Evolutionary conservation across 2,888 invertebrate species (phyloP), one percentile per base, ranked within the genome.

Genomic region (Himalopsyche tibetana): DNA sequence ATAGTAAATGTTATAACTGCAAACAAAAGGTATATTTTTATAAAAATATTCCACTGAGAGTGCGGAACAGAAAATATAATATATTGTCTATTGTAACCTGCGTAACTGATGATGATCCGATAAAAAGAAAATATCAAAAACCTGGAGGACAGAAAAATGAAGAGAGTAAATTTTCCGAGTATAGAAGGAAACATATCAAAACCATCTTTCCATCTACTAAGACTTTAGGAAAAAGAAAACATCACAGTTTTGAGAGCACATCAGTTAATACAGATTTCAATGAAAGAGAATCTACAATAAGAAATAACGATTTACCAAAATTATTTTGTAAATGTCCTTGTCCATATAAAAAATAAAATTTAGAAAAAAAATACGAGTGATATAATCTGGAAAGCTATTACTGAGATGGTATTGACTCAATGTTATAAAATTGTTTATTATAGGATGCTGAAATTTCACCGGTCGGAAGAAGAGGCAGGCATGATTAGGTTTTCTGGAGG

Each of bases 321-420:
- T 69, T 81, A 51, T 51, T 28, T 56, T 85, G 85, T 56, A 55
- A 82, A 82, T 85, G 85, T 56, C 85, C 85, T 11, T 85, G 82
- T 36, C 85, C 85, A 6, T 85, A 85, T 63, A 56, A 45, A 36
- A 85, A 85, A 45, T 45, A 4, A 9, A 45, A 45, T 11, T 11
- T 45, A 9, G 45, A 45, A 11, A 45, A 45, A 45, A 45, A 45
- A 0, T 45, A 11, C 28, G 9, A 0, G 8, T 45, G 0, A 9
- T 8, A 45, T 45, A 45, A 2, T 9, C 9, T 9, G 6, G 45
- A 9, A 45, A 45, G 45, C 40, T 40, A 40, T 40, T 40, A 40
- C 3, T 40, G 40, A 40, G 6, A 5, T 40, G 40, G 40, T 40
- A 28, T 28, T 28, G 6, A 40, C 40, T 40, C 9, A 11, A 45